A percentile compares a stretch with the other conserved stretches of the same genome.
Conservation (phyloP, 2,888 invertebrate genomes). For the Acronicta aceris region DNA sequence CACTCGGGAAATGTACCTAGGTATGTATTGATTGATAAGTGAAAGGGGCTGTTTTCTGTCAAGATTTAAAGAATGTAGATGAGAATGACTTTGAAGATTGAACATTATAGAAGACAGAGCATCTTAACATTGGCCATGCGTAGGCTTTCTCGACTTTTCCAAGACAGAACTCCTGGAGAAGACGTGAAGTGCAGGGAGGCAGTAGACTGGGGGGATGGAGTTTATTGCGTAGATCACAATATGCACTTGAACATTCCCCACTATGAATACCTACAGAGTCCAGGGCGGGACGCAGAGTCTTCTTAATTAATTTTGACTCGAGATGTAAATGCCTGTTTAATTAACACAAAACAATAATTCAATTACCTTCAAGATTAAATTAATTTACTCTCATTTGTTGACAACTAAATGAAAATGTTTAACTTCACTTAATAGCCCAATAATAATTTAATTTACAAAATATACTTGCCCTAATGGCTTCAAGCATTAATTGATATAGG, state of each 20-base stretch:
- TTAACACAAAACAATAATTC: slow-evolving; percentile 46
- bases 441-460: no score
- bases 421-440: background rate
- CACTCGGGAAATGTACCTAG: no score
- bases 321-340: slow-evolving; percentile 53
- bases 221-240: slow-evolving; percentile 85
- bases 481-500: background rate
- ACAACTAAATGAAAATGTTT: background rate
- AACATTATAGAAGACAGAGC: no score
- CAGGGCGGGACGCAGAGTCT: slow-evolving; percentile 74
- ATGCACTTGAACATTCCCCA: slow-evolving; percentile 87
- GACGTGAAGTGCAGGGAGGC: slow-evolving; percentile 81
- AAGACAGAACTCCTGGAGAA: slow-evolving; percentile 81
- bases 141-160: slow-evolving; percentile 69
- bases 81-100: slow-evolving; percentile 11
- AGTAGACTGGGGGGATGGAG: slow-evolving; percentile 62
- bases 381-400: slow-evolving; percentile 16
- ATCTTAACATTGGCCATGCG: slow-evolving; percentile 36
- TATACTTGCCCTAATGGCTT: no score
- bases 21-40: no score
- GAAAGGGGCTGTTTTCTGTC: no score
- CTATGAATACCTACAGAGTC: slow-evolving; percentile 80
- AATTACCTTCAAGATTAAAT: slow-evolving; percentile 1
- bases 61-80: slow-evolving; percentile 8
- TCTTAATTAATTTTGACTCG: slow-evolving; percentile 70